Percentiles rank a stretch among this genome's conserved stretches.
Evolutionary conservation across 2,797 vertebrate species (phyloP).

Genomic region (Hylomyscus alleni): DNA sequence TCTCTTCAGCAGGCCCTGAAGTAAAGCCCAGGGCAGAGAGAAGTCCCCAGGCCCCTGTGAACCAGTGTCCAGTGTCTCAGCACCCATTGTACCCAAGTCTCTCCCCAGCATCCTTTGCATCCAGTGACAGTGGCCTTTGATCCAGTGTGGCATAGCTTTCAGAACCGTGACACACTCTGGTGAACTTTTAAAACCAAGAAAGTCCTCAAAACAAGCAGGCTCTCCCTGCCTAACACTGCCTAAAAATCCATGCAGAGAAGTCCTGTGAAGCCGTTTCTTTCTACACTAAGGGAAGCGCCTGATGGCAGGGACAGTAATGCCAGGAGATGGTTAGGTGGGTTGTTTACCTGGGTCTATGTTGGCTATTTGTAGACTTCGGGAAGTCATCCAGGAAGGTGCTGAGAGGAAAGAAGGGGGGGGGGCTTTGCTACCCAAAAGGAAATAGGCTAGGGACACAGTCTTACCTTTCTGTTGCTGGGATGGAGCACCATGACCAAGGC

Average conservation of each 20-base stretch:
- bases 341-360: not conserved
- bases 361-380: not conserved
- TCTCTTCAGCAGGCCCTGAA: not conserved
- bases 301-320: not conserved
- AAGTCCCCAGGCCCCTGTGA: constrained; percentile 1
- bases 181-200: not conserved
- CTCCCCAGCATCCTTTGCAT: not conserved
- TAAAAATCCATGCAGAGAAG: constrained; percentile 35
- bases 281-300: constrained; percentile 43
- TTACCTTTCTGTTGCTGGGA: not conserved
- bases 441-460: not conserved
- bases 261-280: constrained; percentile 34
- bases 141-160: not conserved
- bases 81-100: not conserved
- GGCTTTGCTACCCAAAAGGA: not conserved
- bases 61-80: not conserved
- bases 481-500: not conserved
- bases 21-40: not conserved
- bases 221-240: constrained; percentile 33
- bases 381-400: constrained; percentile 3
- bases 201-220: not conserved
- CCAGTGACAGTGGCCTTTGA: not conserved
- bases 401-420: not conserved
- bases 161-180: not conserved
- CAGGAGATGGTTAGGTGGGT: constrained; percentile 41